Conservation (phyloP, 2,797 vertebrate genomes). For the Gallinago solitaria region DNA sequence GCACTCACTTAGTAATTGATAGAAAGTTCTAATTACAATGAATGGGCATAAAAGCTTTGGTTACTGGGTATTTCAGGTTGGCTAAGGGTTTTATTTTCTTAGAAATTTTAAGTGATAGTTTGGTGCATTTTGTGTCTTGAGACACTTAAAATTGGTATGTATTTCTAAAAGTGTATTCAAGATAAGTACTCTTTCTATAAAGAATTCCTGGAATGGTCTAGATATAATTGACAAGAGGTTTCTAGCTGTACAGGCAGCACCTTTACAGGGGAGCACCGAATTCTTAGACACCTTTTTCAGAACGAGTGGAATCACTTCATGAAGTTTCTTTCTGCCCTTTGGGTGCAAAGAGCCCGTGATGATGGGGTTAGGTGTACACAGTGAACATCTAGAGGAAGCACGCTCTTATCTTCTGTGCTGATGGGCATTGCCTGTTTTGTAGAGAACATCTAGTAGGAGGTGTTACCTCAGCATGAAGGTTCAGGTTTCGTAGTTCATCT, state of each 20-base stretch:
- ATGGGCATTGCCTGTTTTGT: accelerated
- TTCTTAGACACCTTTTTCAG: neutral
- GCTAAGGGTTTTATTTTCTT: neutral
- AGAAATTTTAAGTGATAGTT: neutral
- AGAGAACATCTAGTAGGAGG: neutral
- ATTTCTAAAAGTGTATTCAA: neutral
- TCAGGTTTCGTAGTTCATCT: neutral
- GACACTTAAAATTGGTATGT: neutral
- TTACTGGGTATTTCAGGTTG: neutral
- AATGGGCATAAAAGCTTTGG: neutral
- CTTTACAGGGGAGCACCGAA: neutral
- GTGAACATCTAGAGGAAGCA: neutral
- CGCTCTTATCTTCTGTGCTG: neutral
- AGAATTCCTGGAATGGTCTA: neutral
- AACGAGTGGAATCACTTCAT: neutral
- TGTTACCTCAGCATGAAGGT: neutral
- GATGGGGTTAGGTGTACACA: neutral
- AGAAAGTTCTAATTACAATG: neutral
- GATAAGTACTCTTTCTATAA: neutral
- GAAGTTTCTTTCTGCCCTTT: neutral
- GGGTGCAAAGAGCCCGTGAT: neutral
- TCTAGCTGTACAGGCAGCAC: neutral
- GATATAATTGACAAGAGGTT: neutral
- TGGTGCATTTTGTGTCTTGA: neutral
- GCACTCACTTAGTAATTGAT: neutral